Conservation (phyloP, 2,113 vertebrate genomes). For the Ailuropoda melanoleuca region DNA sequence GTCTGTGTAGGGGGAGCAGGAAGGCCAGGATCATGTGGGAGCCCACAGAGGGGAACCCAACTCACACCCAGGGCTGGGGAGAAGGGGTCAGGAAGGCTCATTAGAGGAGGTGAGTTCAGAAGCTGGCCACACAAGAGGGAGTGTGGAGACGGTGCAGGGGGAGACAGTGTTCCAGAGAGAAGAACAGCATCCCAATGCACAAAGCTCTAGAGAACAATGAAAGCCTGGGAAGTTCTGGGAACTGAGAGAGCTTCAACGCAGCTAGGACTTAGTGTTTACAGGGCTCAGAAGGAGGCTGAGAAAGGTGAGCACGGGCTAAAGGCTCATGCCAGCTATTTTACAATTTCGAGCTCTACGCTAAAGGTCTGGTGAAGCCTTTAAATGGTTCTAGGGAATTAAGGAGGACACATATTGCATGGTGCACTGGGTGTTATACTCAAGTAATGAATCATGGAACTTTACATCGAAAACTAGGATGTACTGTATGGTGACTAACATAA, state of each 20-base stretch:
- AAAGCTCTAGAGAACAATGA: background rate
- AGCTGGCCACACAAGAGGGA: background rate
- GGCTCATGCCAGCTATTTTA: background rate
- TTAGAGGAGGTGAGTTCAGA: background rate
- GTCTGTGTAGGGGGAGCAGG: background rate
- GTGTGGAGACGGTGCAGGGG: background rate
- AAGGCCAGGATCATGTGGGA: background rate
- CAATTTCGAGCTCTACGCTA: background rate
- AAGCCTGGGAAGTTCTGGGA: background rate
- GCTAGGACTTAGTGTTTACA: background rate
- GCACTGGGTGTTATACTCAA: too few species aligned
- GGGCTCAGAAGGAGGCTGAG: background rate
- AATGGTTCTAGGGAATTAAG: background rate
- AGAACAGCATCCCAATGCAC: accelerated
- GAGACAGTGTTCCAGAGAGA: background rate
- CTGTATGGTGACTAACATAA: too few species aligned
- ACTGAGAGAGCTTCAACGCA: background rate
- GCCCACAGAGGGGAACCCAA: accelerated
- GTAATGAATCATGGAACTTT: too few species aligned
- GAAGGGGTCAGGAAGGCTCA: background rate
- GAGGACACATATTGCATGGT: too few species aligned
- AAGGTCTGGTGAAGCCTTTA: background rate
- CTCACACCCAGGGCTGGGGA: background rate
- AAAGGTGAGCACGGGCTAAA: background rate
- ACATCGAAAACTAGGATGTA: too few species aligned